Evolutionary conservation across 1,140 invertebrate genomes (phyloP), one percentile per base, ranked within the genome.

Genomic region (Psilanteris sp.): DNA sequence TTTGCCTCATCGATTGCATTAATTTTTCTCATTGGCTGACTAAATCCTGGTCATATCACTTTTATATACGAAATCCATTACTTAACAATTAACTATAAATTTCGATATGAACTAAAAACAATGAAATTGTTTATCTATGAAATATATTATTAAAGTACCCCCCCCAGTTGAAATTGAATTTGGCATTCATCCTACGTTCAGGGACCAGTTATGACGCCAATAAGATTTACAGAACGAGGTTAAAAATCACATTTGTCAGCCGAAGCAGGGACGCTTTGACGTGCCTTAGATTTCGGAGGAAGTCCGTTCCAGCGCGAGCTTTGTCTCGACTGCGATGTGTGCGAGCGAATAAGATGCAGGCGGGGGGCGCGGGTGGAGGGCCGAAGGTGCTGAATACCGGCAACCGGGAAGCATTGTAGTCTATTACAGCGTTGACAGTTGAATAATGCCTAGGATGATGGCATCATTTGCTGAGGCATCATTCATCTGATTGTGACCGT

Each of bases 401-500:
- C 31, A 67, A 44, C 31, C 11, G 39, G 48, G 29, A 66, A 54
- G 31, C 64, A 68, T 68, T 57, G 52, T 41, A 68, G 41, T 68
- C 64, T 27, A 68, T 68, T 68, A 68, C 57, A 18, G 26, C 50
- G 64, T 37, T 68, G 64, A 68, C 64, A 57, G 64, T 39, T 70
- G 66, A 70, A 70, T 70, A 70, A 70, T 70, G 66, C 41, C 15
- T 34, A 8, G 44, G 44, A 61, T 61, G 66, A 70, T 70, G 54
- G 54, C 66, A 36, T 70, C 66, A 70, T 70, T 61, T 70, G 66
- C 54, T 29, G 54, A 36, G 66, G 66, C 46, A 54, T 54, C 66
- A 61, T 70, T 70, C 46, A 46, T 52, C 52, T 10, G 66, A 70
- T 70, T 61, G 54, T 44, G 36, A 27, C 32, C 4, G 8, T 9